Percentiles rank a stretch among this genome's conserved stretches.
phyloP scores from a whole-genome alignment of 2,888 invertebrate genomes.

The Perithous albicinctus region DNA sequence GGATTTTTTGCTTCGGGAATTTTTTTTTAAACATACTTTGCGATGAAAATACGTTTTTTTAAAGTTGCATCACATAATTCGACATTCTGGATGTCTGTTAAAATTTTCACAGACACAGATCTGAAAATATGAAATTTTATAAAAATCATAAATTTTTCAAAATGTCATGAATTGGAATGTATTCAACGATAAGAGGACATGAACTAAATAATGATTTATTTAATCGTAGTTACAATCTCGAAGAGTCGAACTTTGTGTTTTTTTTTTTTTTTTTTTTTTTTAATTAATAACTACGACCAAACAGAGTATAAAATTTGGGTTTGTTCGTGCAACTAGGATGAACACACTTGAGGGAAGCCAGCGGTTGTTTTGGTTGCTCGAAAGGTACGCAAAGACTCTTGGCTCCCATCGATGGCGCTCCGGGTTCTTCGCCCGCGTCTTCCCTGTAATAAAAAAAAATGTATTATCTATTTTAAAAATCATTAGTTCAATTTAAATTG shows the following conservation, averaged over 20 bases:
- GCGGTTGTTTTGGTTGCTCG: slow-evolving; percentile 90
- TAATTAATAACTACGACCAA: slow-evolving; percentile 99
- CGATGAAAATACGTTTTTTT: no score
- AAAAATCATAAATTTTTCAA: no score
- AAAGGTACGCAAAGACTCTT: slow-evolving; percentile 99
- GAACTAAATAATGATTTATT: slow-evolving; percentile 60
- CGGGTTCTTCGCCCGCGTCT: slow-evolving; percentile 89
- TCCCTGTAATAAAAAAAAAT: slow-evolving; percentile 86
- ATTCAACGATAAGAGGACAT: not conserved
- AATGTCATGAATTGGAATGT: not conserved
- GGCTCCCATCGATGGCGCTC: slow-evolving; percentile 98
- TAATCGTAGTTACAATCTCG: slow-evolving; percentile 8
- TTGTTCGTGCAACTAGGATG: slow-evolving; percentile 93
- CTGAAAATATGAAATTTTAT: no score
- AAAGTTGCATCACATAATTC: no score
- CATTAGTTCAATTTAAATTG: no score
- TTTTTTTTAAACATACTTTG: no score
- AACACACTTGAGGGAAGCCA: slow-evolving; percentile 91
- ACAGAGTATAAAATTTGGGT: slow-evolving; percentile 95
- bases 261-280: no score
- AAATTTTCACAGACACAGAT: no score
- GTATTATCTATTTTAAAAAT: no score
- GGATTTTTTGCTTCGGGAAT: no score
- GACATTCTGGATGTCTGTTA: no score
- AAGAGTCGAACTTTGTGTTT: slow-evolving; percentile 64